Evolutionary conservation across 1,140 invertebrate species (phyloP), one percentile per base, ranked within the genome.

Genomic region (Cydia amplana): DNA sequence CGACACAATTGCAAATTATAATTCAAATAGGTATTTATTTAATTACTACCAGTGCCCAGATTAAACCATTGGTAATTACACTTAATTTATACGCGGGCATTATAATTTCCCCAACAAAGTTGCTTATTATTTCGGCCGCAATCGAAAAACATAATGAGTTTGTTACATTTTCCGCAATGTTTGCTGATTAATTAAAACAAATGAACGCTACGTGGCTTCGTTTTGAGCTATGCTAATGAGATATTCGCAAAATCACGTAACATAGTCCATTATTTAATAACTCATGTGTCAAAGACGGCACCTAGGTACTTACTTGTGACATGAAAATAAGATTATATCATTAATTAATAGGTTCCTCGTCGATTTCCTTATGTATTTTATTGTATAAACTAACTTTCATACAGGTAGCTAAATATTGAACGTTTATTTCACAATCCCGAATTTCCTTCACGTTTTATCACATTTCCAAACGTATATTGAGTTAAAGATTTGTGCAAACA

Each of bases 171-270:
- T 12, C 55, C 55, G 20, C 55, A 60, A 60, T 60, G 18, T 60
- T 60, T 60, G 55, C 23, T 60, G 10, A 60, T 60, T 60, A 60
- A 60, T 60, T 60, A 60, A 60, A 60, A 60, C 55, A 60, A 23
- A 60, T 60, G 16, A 51, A 51, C 6, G 49, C 49, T 51, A 51
- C 49, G 49, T 51, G 49, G 49, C n/a, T 51, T 51, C 1, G n/a
- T 60, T 60, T 60, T 20, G 2, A 60, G 20, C 9, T 60, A 23
- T 60, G 55, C 18, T 60, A 23, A 60, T 23, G 20, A 60, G 6
- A 51, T 60, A 23, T 23, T 60, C 20, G 20, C 2, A 7, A 60
- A 60, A 55, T 55, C 51, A 55, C n/a, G 55, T 60, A 2, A 23
- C 7, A 6, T 20, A 60, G 12, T 18, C 55, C 55, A 60, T 60